Conservation (phyloP, 2,113 vertebrate genomes). For the Coptodon bakossiorum region DNA sequence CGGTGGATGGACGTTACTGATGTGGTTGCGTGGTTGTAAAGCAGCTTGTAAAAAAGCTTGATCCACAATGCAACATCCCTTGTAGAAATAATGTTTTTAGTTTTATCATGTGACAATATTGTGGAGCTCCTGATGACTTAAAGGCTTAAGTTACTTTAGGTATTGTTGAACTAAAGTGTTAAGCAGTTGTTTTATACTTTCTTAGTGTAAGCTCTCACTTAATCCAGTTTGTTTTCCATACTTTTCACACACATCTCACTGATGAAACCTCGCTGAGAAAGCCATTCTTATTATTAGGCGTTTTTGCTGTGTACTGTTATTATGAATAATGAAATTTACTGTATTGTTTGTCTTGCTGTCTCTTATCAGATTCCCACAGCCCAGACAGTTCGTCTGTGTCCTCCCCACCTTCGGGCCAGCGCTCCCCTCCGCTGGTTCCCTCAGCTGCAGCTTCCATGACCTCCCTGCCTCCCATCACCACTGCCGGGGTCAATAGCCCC, state of each 20-base stretch:
- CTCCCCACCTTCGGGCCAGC: constrained; percentile 74
- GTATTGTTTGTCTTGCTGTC: background rate
- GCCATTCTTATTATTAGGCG: rapidly evolving
- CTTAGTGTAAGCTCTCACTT: background rate
- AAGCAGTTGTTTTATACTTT: background rate
- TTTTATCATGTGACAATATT: background rate
- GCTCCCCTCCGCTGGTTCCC: constrained; percentile 66
- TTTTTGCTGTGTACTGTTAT: background rate
- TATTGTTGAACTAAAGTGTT: background rate
- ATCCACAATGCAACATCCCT: background rate
- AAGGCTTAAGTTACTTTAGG: background rate
- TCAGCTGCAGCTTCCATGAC: constrained; percentile 75
- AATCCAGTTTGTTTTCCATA: background rate
- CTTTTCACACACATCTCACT: background rate
- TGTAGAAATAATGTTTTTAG: background rate
- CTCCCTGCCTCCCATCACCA: constrained; percentile 71
- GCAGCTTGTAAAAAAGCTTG: background rate
- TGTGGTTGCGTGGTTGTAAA: background rate
- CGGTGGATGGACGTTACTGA: background rate
- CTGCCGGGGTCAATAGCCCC: constrained; percentile 72
- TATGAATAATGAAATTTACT: background rate
- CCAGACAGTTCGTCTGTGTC: constrained; percentile 88
- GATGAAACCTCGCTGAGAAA: background rate
- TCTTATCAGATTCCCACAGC: constrained; percentile 78
- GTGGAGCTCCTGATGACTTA: background rate